Conservation (phyloP, 2,888 invertebrate species). For the Cinara cedri region DNA sequence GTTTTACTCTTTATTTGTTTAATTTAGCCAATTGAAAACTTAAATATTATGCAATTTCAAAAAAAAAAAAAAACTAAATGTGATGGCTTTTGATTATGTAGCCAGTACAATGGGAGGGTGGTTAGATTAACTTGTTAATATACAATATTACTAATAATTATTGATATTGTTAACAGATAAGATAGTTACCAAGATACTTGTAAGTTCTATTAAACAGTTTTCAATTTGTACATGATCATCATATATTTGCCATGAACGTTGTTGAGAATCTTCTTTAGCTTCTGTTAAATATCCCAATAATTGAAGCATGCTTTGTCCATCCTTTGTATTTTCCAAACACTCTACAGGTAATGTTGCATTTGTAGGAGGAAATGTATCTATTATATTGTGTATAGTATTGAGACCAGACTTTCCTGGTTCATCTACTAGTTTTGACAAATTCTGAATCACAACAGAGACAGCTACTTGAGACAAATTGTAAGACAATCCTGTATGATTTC, state of each 20-base stretch:
- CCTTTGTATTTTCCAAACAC: conserved; percentile 75
- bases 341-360: conserved; percentile 37
- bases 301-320: conserved; percentile 80
- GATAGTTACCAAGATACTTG: conserved; percentile 75
- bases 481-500: conserved; percentile 82
- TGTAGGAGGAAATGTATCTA: conserved; percentile 44
- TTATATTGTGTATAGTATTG: conserved; percentile 24
- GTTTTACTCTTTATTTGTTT: too few species aligned
- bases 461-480: conserved; percentile 86
- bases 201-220: conserved; percentile 81
- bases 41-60: too few species aligned
- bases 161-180: too few species aligned
- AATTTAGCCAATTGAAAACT: too few species aligned
- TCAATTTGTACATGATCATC: conserved; percentile 90
- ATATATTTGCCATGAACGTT: conserved; percentile 92
- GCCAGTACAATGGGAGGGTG: too few species aligned
- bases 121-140: too few species aligned
- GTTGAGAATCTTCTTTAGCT: conserved; percentile 93
- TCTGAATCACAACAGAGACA: conserved; percentile 76
- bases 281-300: conserved; percentile 84
- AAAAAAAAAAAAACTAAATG: too few species aligned
- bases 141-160: too few species aligned
- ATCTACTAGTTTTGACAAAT: conserved; percentile 66
- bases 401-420: conserved; percentile 21
- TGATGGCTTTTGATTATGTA: too few species aligned